Percentiles rank a stretch among this genome's conserved stretches.
Evolutionary conservation across 2,797 vertebrate species (phyloP).

Genomic region (Luscinia luscinia): DNA sequence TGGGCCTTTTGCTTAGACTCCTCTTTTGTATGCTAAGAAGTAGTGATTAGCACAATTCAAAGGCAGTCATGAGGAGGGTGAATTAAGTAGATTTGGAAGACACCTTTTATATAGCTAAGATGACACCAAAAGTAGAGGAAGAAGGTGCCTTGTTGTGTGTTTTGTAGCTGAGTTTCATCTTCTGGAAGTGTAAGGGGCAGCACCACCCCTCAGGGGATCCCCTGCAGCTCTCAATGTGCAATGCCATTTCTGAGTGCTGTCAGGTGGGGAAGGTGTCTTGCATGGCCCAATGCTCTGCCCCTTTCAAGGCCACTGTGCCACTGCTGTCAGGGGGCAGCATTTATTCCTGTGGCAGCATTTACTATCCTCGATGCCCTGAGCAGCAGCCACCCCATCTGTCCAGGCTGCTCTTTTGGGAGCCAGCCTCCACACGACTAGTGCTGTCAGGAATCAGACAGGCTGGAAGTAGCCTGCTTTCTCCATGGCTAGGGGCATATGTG

Average conservation of each 20-base stretch:
- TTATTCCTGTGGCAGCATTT: neutral
- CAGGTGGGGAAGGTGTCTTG: neutral
- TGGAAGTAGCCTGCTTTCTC: neutral
- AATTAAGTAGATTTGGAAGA: neutral
- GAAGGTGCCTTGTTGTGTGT: neutral
- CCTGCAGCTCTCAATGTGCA: neutral
- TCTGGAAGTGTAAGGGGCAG: neutral
- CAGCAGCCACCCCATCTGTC: neutral
- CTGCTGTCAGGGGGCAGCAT: neutral
- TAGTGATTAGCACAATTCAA: neutral
- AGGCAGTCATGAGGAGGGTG: neutral
- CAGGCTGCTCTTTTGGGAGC: neutral
- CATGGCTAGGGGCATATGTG: neutral
- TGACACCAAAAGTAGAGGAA: neutral
- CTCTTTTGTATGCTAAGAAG: neutral
- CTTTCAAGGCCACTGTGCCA: neutral
- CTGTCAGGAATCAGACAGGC: neutral
- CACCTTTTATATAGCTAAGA: neutral
- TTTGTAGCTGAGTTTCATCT: neutral
- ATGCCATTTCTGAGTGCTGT: neutral
- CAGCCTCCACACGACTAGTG: neutral
- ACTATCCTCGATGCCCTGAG: neutral
- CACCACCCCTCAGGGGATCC: neutral
- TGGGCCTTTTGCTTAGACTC: neutral
- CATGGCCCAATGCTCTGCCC: neutral